Evolutionary conservation across 2,797 vertebrate genomes (phyloP).

Genomic region (Hyperoplus immaculatus): DNA sequence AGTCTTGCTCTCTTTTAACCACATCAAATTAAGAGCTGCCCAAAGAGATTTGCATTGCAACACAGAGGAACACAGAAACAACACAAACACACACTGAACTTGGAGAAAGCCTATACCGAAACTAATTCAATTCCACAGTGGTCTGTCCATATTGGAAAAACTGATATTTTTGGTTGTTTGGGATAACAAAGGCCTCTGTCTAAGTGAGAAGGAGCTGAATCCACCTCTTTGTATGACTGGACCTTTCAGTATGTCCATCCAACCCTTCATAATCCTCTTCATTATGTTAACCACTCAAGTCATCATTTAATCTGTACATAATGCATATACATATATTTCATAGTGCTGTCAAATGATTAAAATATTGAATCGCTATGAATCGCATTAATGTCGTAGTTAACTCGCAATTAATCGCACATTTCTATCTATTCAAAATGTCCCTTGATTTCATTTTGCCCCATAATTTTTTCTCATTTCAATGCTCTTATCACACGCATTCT

Average conservation of each 20-base stretch:
- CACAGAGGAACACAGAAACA: neutral
- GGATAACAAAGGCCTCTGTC: constrained; percentile 22
- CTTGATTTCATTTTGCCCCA: no score
- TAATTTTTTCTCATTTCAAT: no score
- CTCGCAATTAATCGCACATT: no score
- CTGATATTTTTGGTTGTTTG: constrained; percentile 19
- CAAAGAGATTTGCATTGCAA: constrained; percentile 8
- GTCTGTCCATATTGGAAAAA: constrained; percentile 10
- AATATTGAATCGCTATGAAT: no score
- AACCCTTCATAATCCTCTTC: neutral
- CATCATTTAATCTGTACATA: no score
- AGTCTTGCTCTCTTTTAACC: neutral
- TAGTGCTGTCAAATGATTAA: no score
- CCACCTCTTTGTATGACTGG: constrained; percentile 14
- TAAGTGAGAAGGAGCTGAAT: neutral
- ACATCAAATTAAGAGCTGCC: constrained; percentile 8
- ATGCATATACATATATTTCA: no score
- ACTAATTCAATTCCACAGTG: constrained; percentile 13
- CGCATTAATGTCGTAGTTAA: no score
- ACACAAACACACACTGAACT: neutral
- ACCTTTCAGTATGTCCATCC: constrained; percentile 16
- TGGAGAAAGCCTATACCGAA: constrained; percentile 21
- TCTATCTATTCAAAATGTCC: no score
- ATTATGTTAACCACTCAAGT: no score
- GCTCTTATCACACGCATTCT: no score